These are phyloP conservation scores for Brachionus rotundiformis DNA, from an alignment of 1,140 invertebrate genomes.

Conservation along the genomic window DNA sequence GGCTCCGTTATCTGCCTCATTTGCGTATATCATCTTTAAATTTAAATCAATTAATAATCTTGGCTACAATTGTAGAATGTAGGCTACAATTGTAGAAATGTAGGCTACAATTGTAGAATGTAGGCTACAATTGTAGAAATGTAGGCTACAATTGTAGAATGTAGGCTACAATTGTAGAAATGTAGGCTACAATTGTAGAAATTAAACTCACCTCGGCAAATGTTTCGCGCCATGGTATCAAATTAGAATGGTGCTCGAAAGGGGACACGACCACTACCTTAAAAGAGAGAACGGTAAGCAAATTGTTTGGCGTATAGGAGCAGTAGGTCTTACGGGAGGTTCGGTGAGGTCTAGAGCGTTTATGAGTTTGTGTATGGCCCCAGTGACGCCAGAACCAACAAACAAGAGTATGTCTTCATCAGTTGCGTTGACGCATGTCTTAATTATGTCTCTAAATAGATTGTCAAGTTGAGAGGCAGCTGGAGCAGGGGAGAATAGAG, in stretches of 20 bases:
- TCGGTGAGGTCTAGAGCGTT: slow-evolving; percentile 60
- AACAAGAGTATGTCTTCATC: slow-evolving; percentile 79
- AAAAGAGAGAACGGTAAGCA: not conserved
- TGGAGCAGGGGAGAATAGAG: slow-evolving; percentile 71
- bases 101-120: no score
- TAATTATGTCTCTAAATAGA: slow-evolving; percentile 71
- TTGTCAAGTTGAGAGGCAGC: slow-evolving; percentile 67
- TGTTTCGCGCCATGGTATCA: slow-evolving; percentile 18
- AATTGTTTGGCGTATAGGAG: not conserved
- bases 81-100: no score
- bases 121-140: no score
- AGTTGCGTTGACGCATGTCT: slow-evolving; percentile 76
- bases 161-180: no score
- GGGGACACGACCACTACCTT: slow-evolving; percentile 72
- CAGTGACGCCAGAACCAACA: slow-evolving; percentile 74
- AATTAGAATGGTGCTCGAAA: slow-evolving; percentile 79
- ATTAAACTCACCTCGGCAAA: slow-evolving; percentile 23
- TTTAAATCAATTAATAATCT: no score
- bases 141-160: no score
- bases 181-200: no score
- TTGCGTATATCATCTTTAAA: slow-evolving; percentile 73
- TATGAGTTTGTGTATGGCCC: slow-evolving; percentile 73
- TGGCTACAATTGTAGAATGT: no score
- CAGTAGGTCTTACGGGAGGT: not conserved
- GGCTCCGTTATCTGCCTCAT: slow-evolving; percentile 75